Percentiles rank a stretch among this genome's conserved stretches.
These are phyloP conservation scores for Diplodus puntazzo DNA, from an alignment of 2,797 vertebrate species.

Conservation along the genomic window DNA sequence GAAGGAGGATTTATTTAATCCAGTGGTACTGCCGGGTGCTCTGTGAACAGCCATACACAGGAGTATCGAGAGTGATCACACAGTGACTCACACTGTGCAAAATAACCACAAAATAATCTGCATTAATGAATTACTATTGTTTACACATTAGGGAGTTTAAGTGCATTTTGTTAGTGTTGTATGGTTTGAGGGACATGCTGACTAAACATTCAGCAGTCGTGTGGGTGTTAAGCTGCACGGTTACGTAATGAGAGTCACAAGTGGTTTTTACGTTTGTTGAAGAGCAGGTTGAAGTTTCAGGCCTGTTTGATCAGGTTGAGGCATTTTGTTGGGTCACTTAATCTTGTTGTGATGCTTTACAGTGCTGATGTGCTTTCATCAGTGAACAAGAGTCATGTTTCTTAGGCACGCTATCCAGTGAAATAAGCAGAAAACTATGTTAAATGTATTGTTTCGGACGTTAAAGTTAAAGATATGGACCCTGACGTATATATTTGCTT, in stretches of 20 bases:
- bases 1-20: slow-evolving; percentile 63
- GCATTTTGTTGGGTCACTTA: neutral
- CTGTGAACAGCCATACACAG: slow-evolving; percentile 5
- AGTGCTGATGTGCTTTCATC: neutral
- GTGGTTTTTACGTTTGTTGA: slow-evolving; percentile 23
- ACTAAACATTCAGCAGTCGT: slow-evolving; percentile 15
- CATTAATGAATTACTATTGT: slow-evolving; percentile 13
- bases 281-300: slow-evolving; percentile 34
- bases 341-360: neutral
- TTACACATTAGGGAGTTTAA: slow-evolving; percentile 9
- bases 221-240: slow-evolving; percentile 20
- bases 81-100: slow-evolving; percentile 12
- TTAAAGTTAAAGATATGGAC: neutral
- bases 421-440: neutral
- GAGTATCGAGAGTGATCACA: neutral
- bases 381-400: neutral
- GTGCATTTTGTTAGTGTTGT: slow-evolving; percentile 4
- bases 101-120: neutral
- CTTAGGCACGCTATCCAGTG: neutral
- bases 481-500: too few relatives aligned
- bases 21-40: slow-evolving; percentile 36
- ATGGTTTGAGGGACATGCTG: neutral
- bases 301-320: slow-evolving; percentile 26
- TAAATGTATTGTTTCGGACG: neutral
- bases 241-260: slow-evolving; percentile 42